A percentile compares a stretch with the other conserved stretches of the same genome.
Evolutionary conservation across 2,797 vertebrate species (phyloP).

Genomic region (Scomberomorus guttatus): DNA sequence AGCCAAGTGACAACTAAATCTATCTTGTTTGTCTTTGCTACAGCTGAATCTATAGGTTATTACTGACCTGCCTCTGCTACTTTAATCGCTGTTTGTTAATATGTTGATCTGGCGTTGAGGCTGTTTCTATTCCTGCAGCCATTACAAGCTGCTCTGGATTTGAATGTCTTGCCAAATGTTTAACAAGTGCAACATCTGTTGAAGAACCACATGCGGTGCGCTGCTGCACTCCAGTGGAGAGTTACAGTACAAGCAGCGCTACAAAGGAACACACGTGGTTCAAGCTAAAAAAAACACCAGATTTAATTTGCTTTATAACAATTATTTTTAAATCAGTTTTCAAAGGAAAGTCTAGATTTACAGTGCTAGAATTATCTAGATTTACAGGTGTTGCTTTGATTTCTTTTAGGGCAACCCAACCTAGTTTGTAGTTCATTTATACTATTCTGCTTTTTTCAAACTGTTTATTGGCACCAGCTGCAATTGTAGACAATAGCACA

Average conservation of each 20-base stretch:
- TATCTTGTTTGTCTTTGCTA: not conserved
- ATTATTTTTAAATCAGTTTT: too few species aligned
- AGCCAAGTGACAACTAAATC: not conserved
- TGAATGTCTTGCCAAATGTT: not conserved
- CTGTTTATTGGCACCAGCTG: too few species aligned
- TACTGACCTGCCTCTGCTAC: not conserved
- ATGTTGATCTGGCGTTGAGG: not conserved
- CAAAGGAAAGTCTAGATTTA: too few species aligned
- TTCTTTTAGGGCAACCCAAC: too few species aligned
- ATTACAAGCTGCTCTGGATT: not conserved
- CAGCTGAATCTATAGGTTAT: not conserved
- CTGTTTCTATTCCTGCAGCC: not conserved
- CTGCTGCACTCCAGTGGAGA: constrained; percentile 74
- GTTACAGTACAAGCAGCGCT: not conserved
- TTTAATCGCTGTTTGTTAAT: not conserved
- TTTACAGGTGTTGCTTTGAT: too few species aligned
- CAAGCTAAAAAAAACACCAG: not conserved
- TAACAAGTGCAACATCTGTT: not conserved
- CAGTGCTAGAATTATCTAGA: too few species aligned
- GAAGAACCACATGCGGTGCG: not conserved
- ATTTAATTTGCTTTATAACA: too few species aligned
- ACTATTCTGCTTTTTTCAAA: too few species aligned
- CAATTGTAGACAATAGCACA: not conserved
- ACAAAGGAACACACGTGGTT: not conserved
- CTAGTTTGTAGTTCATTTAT: too few species aligned